Evolutionary conservation across 1,140 invertebrate species (phyloP).

Genomic region (Macrobrachium rosenbergii): DNA sequence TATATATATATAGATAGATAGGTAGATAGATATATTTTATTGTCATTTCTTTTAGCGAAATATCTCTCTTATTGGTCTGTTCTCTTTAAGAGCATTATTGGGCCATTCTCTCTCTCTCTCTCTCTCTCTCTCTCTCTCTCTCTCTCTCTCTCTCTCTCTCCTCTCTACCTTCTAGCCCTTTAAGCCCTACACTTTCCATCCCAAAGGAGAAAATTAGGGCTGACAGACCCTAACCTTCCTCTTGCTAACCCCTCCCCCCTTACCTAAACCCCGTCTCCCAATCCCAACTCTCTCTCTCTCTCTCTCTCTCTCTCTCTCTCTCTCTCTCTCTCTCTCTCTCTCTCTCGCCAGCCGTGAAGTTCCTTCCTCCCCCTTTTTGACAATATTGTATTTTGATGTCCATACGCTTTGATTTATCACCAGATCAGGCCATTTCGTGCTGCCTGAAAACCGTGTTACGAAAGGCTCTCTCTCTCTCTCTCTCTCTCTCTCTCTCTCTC

Average conservation of each 20-base stretch:
- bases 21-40: too few species aligned
- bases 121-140: background rate
- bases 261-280: too few species aligned
- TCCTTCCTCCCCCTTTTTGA: background rate
- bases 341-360: background rate
- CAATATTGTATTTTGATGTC: too few species aligned
- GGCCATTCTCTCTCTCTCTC: slow-evolving; percentile 25
- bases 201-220: slow-evolving; percentile 33
- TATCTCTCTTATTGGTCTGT: background rate
- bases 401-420: too few species aligned
- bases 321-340: slow-evolving; percentile 5
- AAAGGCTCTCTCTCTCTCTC: slow-evolving; percentile 3
- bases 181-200: slow-evolving; percentile 6
- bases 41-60: background rate
- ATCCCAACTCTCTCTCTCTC: background rate
- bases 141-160: background rate
- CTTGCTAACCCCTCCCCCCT: background rate
- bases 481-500: background rate
- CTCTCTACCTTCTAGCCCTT: background rate
- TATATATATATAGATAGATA: too few species aligned
- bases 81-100: background rate
- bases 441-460: too few species aligned
- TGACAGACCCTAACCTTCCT: slow-evolving; percentile 30
- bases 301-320: background rate
- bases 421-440: too few species aligned